Conservation (phyloP, 2,113 vertebrate species). For the Pollachius pollachius region DNA sequence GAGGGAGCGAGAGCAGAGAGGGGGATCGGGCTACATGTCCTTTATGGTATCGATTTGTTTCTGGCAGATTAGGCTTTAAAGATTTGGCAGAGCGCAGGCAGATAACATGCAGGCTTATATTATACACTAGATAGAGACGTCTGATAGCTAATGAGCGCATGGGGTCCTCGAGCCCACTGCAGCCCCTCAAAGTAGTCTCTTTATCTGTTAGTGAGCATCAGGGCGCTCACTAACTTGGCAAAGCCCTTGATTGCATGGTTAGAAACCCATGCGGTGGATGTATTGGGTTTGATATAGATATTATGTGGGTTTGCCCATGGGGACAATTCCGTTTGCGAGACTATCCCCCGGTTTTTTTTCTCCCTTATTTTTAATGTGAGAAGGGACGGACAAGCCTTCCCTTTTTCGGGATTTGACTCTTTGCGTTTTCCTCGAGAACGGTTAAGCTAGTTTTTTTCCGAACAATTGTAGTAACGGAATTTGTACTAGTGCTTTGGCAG, state of each 20-base stretch:
- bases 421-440: constrained; percentile 53
- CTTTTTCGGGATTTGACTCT: constrained; percentile 59
- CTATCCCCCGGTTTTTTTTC: constrained; percentile 17
- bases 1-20: too few species aligned
- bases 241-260: constrained; percentile 62
- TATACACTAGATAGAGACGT: constrained; percentile 27
- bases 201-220: constrained; percentile 61
- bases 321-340: constrained; percentile 60
- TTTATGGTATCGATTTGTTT: constrained; percentile 17
- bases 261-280: constrained; percentile 53
- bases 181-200: constrained; percentile 9
- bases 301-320: constrained; percentile 54
- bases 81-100: neutral
- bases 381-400: constrained; percentile 24
- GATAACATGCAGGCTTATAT: constrained; percentile 35
- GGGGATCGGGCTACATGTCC: neutral
- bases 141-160: constrained; percentile 39
- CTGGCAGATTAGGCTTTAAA: constrained; percentile 24
- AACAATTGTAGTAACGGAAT: constrained; percentile 48
- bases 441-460: constrained; percentile 40
- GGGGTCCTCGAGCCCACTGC: constrained; percentile 22
- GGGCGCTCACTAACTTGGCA: constrained; percentile 53
- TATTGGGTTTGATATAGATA: constrained; percentile 60
- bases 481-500: constrained; percentile 44
- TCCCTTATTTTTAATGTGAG: constrained; percentile 27